Conservation (phyloP, 2,113 vertebrate species). For the Lynx canadensis region DNA sequence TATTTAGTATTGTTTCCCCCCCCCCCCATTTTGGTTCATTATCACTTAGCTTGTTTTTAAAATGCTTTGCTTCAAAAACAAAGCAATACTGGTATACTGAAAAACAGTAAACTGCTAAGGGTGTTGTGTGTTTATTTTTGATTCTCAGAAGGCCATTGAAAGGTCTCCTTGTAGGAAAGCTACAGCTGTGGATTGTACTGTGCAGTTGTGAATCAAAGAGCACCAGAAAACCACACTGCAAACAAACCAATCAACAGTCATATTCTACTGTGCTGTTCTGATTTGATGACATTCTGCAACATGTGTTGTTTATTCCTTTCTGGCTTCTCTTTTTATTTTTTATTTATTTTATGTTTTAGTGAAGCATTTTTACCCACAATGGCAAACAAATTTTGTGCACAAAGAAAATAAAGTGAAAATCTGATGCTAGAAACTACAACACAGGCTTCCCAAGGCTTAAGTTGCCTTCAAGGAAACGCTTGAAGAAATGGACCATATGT, state of each 20-base stretch:
- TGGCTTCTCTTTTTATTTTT: background rate
- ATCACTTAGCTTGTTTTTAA: background rate
- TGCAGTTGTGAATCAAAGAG: background rate
- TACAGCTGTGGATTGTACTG: background rate
- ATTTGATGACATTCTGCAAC: background rate
- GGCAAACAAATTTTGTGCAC: background rate
- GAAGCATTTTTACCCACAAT: background rate
- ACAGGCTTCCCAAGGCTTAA: background rate
- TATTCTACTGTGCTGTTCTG: background rate
- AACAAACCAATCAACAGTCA: background rate
- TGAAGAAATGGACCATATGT: background rate
- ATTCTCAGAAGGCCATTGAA: background rate
- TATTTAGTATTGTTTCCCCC: background rate
- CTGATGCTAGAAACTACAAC: background rate
- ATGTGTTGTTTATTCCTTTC: background rate
- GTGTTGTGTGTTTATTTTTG: background rate
- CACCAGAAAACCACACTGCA: background rate
- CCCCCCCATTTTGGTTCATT: background rate
- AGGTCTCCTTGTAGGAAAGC: background rate
- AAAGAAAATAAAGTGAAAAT: background rate
- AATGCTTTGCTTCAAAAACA: background rate
- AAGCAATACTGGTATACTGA: background rate
- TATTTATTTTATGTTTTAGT: background rate
- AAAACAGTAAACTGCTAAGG: background rate
- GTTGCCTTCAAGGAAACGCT: background rate